Base-by-base conservation (phyloP, 2,113 vertebrate genomes). In the Austrofundulus limnaeus region DNA sequence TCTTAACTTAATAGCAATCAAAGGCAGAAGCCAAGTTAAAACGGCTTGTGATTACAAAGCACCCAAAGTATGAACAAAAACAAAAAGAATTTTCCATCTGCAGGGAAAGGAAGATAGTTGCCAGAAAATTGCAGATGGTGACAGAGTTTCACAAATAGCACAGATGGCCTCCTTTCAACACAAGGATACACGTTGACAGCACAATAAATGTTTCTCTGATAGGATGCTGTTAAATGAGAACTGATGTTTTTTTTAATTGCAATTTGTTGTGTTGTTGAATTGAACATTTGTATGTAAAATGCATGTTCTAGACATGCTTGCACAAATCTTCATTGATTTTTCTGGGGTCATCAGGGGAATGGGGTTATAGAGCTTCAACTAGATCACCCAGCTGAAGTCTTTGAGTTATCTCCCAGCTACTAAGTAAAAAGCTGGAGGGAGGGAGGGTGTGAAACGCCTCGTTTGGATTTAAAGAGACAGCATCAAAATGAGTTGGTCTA, bases 41-140 rank as follows among this genome's bases (percentile, higher is more conserved):
- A 53, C 19, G 25, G 72, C 61, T 68, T 72, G 64, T 67, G 70
- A 85, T 82, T 70, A 80, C 64, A 67, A 77, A 64, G 61, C 52
- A 60, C 20, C 42, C 16, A 20, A 66, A 78, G 67, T 65, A 83
- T 81, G 77, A 81, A 48, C 39, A 62, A 77, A 79, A 74, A 75
- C 31, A 69, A 77, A 75, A 79, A 20, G 17, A 48, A 20, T 66
- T 75, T 70, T 77, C 70, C 67, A 70, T 73, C 70, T 75, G 66
- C 61, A 60, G 42, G 49, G 39, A 63, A 17, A 60, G 6, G 39
- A 51, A 12, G 11, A 37, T 17, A 41, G 37, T 52, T 59, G 72
- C 60, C 70, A 79, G 51, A 78, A 78, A 56, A 46, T 11, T 10
- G 2, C 28, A 53, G 41, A 70, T 75, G 78, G 70, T 70, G 67